Conservation (phyloP, 2,113 vertebrate genomes). For the Gnathonemus longibarbis region DNA sequence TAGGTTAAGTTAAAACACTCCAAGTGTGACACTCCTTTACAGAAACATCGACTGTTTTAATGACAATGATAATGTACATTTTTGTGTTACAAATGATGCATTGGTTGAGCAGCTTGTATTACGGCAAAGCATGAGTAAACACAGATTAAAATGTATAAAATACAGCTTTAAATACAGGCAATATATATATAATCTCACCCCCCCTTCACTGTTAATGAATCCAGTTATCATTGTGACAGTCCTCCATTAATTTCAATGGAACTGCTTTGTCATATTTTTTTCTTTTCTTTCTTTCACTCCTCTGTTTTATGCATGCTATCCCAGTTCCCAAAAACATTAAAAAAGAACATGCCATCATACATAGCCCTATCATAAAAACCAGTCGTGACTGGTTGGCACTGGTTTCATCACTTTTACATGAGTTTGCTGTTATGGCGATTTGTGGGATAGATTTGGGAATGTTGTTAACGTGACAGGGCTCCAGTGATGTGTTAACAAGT, state of each 20-base stretch:
- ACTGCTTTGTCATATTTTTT: constrained; percentile 38
- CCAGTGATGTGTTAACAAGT: constrained; percentile 54
- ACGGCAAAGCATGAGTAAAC: not conserved
- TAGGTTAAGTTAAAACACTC: not conserved
- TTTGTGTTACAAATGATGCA: not conserved
- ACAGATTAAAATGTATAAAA: not conserved
- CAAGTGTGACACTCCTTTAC: not conserved
- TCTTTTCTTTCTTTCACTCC: constrained; percentile 10
- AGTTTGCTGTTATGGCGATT: constrained; percentile 21
- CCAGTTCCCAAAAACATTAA: constrained; percentile 41
- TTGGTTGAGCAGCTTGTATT: not conserved
- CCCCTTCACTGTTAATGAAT: not conserved
- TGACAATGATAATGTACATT: not conserved
- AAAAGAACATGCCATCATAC: constrained; percentile 43
- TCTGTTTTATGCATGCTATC: constrained; percentile 46
- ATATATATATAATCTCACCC: not conserved
- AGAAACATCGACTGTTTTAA: not conserved
- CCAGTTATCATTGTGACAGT: constrained; percentile 48
- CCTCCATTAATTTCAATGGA: constrained; percentile 48
- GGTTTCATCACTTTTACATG: constrained; percentile 34
- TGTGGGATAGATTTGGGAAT: constrained; percentile 30
- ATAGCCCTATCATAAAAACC: constrained; percentile 42
- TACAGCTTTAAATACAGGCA: not conserved
- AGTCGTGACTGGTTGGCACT: constrained; percentile 27
- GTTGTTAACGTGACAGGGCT: constrained; percentile 49